These are phyloP conservation scores for Drosophila prostipennis DNA, from an alignment of 2,888 invertebrate species.

Conservation along the genomic window DNA sequence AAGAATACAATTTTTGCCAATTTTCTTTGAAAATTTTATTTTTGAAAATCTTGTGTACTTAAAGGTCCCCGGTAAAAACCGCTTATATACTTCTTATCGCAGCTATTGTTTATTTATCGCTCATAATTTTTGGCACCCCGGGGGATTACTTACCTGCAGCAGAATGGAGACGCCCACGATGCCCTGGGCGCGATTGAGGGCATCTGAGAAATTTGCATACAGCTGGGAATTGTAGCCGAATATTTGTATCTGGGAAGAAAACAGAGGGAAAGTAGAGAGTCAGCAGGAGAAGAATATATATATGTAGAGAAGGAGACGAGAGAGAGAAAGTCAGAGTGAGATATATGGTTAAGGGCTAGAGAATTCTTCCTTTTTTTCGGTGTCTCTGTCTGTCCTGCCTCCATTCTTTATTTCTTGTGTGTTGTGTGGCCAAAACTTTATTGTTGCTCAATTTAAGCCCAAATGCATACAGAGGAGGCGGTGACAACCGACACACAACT, in stretches of 20 bases:
- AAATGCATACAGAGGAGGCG: conserved; percentile 58
- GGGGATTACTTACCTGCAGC: conserved; percentile 90
- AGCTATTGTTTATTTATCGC: neutral
- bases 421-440: conserved; percentile 62
- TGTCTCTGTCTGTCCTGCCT: conserved; percentile 7
- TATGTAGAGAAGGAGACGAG: neutral
- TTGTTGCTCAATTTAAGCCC: conserved; percentile 71
- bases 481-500: conserved; percentile 18
- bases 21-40: too few species aligned
- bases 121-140: neutral
- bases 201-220: conserved; percentile 98
- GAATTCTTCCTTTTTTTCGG: neutral
- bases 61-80: too few species aligned
- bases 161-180: conserved; percentile 97
- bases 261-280: conserved; percentile 47
- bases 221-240: conserved; percentile 99
- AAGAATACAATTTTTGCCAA: too few species aligned
- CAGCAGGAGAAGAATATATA: neutral
- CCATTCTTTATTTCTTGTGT: conserved; percentile 37
- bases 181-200: conserved; percentile 96
- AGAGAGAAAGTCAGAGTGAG: neutral
- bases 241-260: conserved; percentile 95
- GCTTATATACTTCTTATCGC: too few species aligned
- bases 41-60: too few species aligned
- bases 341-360: neutral